Conservation (phyloP, 2,888 invertebrate genomes). For the Axea sp. region DNA sequence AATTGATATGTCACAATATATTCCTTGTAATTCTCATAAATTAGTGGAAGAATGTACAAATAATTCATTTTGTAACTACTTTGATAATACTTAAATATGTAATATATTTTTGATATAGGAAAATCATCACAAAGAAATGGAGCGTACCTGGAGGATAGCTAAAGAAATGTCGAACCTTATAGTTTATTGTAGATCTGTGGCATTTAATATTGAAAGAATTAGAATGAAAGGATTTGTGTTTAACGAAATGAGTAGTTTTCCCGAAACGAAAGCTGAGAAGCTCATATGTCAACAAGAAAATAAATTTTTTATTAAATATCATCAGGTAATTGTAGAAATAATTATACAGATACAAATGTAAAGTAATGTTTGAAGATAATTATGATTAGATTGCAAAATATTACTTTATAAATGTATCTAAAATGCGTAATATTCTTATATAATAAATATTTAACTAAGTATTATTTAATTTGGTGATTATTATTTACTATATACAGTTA, state of each 20-base stretch:
- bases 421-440: no score
- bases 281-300: slow-evolving; percentile 90
- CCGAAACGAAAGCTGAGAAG: slow-evolving; percentile 97
- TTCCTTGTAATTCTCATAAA: no score
- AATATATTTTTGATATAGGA: slow-evolving; percentile 80
- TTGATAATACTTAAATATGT: not conserved
- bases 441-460: no score
- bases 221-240: slow-evolving; percentile 87
- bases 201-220: slow-evolving; percentile 88
- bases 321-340: slow-evolving; percentile 83
- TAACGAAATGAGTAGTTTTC: slow-evolving; percentile 98
- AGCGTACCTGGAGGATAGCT: slow-evolving; percentile 93
- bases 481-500: no score
- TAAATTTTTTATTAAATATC: slow-evolving; percentile 88
- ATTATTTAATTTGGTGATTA: no score
- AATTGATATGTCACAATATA: no score
- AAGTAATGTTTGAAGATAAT: no score
- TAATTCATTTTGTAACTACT: no score
- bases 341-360: no score
- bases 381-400: no score
- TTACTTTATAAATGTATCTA: no score
- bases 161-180: slow-evolving; percentile 98
- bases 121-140: slow-evolving; percentile 90
- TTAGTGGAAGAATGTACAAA: no score
- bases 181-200: slow-evolving; percentile 94